A percentile compares a stretch with the other conserved stretches of the same genome.
Conservation (phyloP, 2,888 invertebrate species). For the Caenorhabditis panamensis region DNA sequence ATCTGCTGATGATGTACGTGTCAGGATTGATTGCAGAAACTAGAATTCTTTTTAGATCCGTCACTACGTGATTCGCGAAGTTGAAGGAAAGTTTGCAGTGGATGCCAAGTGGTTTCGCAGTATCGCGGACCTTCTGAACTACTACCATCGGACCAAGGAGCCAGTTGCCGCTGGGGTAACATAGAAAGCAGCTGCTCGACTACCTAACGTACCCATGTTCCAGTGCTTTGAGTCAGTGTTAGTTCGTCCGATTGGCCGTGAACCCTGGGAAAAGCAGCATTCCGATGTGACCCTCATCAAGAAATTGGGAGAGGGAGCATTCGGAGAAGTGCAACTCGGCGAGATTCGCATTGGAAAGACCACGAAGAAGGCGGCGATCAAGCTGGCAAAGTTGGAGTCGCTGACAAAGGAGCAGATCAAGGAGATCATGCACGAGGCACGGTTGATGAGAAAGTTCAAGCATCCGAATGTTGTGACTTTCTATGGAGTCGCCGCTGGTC, state of each 20-base stretch:
- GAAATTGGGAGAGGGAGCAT: conserved; percentile 76
- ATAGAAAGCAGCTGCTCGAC: neutral
- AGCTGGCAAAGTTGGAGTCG: conserved; percentile 67
- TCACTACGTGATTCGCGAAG: conserved; percentile 63
- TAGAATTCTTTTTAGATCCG: conserved; percentile 54
- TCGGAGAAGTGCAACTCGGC: conserved; percentile 74
- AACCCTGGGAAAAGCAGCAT: conserved; percentile 73
- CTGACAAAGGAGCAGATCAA: conserved; percentile 74
- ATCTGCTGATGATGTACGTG: conserved; percentile 22
- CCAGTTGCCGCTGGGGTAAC: conserved; percentile 47
- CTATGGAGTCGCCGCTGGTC: conserved; percentile 72
- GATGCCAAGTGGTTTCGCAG: conserved; percentile 61
- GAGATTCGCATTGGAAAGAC: conserved; percentile 48
- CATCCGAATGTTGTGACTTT: conserved; percentile 72
- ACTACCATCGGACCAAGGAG: conserved; percentile 62
- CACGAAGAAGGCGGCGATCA: conserved; percentile 46
- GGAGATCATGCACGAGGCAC: conserved; percentile 74
- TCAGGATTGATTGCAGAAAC: neutral
- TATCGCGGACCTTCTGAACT: conserved; percentile 60
- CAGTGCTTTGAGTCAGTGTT: conserved; percentile 48
- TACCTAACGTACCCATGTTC: neutral
- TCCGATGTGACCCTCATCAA: conserved; percentile 70
- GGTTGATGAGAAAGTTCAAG: conserved; percentile 71
- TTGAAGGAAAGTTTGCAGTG: conserved; percentile 52
- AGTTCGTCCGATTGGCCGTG: conserved; percentile 60